Evolutionary conservation across 2,888 invertebrate genomes (phyloP).

Genomic region (Chouioia cunea): DNA sequence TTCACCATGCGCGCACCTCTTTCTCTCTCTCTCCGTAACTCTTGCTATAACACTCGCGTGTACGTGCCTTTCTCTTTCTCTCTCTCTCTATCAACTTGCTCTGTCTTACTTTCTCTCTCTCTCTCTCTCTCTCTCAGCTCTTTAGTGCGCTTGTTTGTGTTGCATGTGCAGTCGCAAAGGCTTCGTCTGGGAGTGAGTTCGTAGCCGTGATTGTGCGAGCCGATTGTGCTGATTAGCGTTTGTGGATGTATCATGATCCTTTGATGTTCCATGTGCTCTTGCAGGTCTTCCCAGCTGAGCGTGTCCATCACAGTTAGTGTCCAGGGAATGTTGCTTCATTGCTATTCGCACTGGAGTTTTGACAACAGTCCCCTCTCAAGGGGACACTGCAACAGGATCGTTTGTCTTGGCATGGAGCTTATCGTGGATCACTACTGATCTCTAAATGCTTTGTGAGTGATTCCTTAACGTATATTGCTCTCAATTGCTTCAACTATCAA

Average conservation of each 20-base stretch:
- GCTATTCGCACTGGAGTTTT: constrained; percentile 20
- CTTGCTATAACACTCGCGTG: neutral
- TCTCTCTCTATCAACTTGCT: constrained; percentile 20
- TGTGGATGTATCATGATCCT: constrained; percentile 18
- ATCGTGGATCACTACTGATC: constrained; percentile 40
- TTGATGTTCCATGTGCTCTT: constrained; percentile 31
- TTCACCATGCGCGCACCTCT: constrained; percentile 5
- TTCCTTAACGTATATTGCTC: too few species aligned
- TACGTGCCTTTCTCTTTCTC: constrained; percentile 26
- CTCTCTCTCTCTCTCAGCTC: constrained; percentile 23
- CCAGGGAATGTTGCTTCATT: constrained; percentile 42
- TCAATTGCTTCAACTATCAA: too few species aligned
- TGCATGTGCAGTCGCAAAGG: neutral
- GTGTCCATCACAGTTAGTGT: constrained; percentile 8
- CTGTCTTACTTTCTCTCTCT: constrained; percentile 26
- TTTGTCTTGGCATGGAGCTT: constrained; percentile 41
- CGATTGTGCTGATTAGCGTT: constrained; percentile 1
- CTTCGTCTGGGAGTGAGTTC: neutral
- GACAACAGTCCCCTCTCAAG: constrained; percentile 19
- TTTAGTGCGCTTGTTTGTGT: neutral
- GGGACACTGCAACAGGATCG: constrained; percentile 13
- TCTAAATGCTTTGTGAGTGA: constrained; percentile 49
- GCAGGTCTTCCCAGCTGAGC: constrained; percentile 23
- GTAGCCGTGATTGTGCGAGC: neutral
- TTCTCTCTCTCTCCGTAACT: constrained; percentile 25